phyloP scores from a whole-genome alignment of 1,140 invertebrate genomes.

The Camponotus vicinus region DNA sequence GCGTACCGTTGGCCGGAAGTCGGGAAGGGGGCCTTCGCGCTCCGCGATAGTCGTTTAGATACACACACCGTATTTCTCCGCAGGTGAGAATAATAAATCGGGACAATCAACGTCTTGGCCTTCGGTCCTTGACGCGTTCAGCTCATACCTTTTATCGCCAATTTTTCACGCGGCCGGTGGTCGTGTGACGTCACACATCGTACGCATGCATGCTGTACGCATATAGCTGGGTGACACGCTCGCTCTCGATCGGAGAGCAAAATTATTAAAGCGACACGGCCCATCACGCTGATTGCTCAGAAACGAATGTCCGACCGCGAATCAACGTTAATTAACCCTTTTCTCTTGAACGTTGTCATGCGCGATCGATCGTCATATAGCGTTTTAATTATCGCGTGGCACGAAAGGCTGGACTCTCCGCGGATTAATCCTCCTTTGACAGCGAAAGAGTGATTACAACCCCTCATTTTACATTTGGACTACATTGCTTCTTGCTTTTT shows the following conservation, averaged over 20 bases:
- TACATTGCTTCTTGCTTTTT: neutral
- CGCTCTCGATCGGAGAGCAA: neutral
- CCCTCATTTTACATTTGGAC: neutral
- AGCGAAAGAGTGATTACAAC: constrained; percentile 7
- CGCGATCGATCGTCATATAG: neutral
- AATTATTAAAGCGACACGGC: constrained; percentile 18
- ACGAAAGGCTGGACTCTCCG: constrained; percentile 5
- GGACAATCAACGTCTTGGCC: constrained; percentile 24
- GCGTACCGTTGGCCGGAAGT: constrained; percentile 84
- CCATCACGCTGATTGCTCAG: constrained; percentile 13
- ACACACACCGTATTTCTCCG: constrained; percentile 77
- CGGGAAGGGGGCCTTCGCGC: constrained; percentile 52
- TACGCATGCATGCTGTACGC: neutral
- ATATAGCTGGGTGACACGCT: neutral
- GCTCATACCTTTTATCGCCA: neutral
- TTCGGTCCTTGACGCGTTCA: constrained; percentile 10
- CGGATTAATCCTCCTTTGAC: constrained; percentile 38
- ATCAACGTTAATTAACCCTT: constrained; percentile 38
- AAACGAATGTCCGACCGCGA: neutral
- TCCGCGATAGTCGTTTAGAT: constrained; percentile 78
- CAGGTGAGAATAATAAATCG: constrained; percentile 70
- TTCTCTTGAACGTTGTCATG: constrained; percentile 9
- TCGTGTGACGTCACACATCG: constrained; percentile 12
- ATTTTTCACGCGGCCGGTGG: constrained; percentile 1
- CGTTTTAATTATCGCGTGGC: constrained; percentile 34